phyloP scores from a whole-genome alignment of 1,140 invertebrate species.

The Cyphomyrmex costatus region DNA sequence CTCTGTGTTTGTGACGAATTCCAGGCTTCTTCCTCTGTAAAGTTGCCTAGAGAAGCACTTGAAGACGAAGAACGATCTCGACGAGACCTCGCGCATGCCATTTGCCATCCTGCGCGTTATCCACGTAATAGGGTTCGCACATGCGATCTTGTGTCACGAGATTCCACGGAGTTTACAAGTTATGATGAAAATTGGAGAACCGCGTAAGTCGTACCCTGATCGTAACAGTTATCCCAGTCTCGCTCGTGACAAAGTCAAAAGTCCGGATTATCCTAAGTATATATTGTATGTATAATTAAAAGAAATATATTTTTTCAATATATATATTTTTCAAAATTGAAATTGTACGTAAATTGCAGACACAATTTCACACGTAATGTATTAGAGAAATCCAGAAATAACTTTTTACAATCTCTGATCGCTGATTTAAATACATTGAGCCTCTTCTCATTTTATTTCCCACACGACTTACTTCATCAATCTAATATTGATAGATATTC shows the following conservation, averaged over 20 bases:
- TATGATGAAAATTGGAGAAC: slow-evolving; percentile 53
- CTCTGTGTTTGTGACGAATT: slow-evolving; percentile 19
- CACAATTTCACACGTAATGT: neutral
- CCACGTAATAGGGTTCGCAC: slow-evolving; percentile 15
- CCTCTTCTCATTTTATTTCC: neutral
- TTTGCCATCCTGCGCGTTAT: slow-evolving; percentile 41
- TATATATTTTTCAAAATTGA: neutral
- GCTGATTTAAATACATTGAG: neutral
- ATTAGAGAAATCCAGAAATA: neutral
- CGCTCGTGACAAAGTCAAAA: neutral
- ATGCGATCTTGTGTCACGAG: slow-evolving; percentile 52
- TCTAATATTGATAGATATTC: slow-evolving; percentile 16
- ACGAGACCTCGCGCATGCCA: slow-evolving; percentile 30
- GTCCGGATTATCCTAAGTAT: neutral
- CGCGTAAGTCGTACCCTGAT: slow-evolving; percentile 27
- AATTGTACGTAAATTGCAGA: neutral
- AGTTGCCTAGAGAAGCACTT: slow-evolving; percentile 56
- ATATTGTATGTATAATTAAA: neutral
- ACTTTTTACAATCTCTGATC: neutral
- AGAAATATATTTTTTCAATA: neutral
- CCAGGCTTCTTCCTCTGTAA: slow-evolving; percentile 27
- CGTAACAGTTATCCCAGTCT: slow-evolving; percentile 2
- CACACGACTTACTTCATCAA: neutral
- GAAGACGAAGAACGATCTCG: slow-evolving; percentile 59
- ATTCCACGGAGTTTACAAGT: slow-evolving; percentile 44